phyloP scores from a whole-genome alignment of 1,140 invertebrate species.

The Triops cancriformis region DNA sequence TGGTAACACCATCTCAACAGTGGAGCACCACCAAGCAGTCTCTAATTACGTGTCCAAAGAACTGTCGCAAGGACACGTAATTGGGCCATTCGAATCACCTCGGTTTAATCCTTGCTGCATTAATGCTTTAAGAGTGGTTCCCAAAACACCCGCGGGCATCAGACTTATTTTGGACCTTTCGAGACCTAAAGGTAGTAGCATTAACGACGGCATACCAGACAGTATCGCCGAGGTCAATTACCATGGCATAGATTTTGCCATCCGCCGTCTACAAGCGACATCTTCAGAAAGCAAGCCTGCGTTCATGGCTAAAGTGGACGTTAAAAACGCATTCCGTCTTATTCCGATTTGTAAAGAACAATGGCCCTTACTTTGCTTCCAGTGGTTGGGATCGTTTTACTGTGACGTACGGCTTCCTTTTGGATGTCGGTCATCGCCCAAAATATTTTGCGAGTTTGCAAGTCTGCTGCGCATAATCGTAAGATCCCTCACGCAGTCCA shows the following conservation, averaged over 20 bases:
- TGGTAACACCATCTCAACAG: too few relatives aligned
- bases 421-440: too few relatives aligned
- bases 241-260: not conserved
- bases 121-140: constrained; percentile 3
- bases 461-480: too few relatives aligned
- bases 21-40: too few relatives aligned
- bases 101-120: not conserved
- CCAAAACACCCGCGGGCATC: too few relatives aligned
- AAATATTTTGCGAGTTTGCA: too few relatives aligned
- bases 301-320: constrained; percentile 1
- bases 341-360: too few relatives aligned
- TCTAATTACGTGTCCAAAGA: not conserved
- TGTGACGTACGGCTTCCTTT: too few relatives aligned
- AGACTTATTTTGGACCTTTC: too few relatives aligned
- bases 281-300: not conserved
- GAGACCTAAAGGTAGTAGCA: not conserved
- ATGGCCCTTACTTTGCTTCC: too few relatives aligned
- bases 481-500: too few relatives aligned
- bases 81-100: not conserved
- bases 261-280: not conserved
- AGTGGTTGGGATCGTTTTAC: too few relatives aligned
- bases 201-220: not conserved
- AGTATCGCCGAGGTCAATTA: not conserved
- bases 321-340: not conserved
- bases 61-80: not conserved